phyloP scores from a whole-genome alignment of 1,140 invertebrate species.

The Ericerus pela region DNA sequence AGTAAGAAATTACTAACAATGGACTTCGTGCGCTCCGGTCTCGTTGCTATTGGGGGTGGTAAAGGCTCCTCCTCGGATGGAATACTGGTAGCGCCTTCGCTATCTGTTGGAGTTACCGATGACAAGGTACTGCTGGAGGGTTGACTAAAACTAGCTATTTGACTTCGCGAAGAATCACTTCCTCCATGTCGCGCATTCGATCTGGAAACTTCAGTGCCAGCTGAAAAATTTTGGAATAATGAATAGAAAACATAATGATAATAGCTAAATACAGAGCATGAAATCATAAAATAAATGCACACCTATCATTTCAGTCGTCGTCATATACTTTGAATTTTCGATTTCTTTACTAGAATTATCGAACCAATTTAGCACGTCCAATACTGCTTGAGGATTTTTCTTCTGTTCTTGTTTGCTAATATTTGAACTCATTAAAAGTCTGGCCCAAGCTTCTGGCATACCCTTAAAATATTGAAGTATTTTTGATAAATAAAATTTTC shows the following conservation, averaged over 20 bases:
- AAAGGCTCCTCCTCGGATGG: slow-evolving; percentile 49
- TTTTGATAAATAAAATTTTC: too few species aligned
- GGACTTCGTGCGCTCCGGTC: slow-evolving; percentile 95
- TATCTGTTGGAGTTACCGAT: too few species aligned
- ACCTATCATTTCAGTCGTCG: slow-evolving; percentile 45
- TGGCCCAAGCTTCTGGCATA: slow-evolving; percentile 96
- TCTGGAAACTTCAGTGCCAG: too few species aligned
- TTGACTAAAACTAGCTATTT: slow-evolving; percentile 24
- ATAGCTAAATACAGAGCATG: too few species aligned
- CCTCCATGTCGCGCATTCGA: too few species aligned
- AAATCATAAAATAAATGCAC: slow-evolving; percentile 22
- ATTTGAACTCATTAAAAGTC: slow-evolving; percentile 86
- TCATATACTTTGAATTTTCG: slow-evolving; percentile 83
- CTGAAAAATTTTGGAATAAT: too few species aligned
- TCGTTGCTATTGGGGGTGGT: slow-evolving; percentile 78
- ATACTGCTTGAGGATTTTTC: slow-evolving; percentile 96
- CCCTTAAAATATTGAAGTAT: too few species aligned
- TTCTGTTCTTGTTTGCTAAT: slow-evolving; percentile 98
- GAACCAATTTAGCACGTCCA: slow-evolving; percentile 97
- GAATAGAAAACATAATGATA: too few species aligned
- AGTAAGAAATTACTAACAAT: too few species aligned
- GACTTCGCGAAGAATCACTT: slow-evolving; percentile 13
- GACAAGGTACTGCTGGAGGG: slow-evolving; percentile 28
- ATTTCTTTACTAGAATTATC: slow-evolving; percentile 82
- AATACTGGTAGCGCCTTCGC: slow-evolving; percentile 25